These are phyloP conservation scores for Agrochola lychnidis DNA, from an alignment of 2,888 invertebrate species.

Conservation along the genomic window DNA sequence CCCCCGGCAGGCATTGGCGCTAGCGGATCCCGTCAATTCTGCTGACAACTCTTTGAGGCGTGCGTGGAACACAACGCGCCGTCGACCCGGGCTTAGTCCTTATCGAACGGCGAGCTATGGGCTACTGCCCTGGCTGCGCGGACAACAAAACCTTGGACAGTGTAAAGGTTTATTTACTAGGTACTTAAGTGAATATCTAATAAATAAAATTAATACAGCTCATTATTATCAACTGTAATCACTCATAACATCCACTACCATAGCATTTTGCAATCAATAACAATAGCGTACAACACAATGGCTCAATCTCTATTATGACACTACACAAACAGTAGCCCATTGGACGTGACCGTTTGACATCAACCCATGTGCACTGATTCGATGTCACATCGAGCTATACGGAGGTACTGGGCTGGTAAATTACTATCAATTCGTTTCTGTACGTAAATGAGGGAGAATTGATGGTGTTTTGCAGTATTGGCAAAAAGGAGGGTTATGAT, in stretches of 20 bases:
- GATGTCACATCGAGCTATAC: constrained; percentile 5
- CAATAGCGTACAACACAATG: constrained; percentile 11
- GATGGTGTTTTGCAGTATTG: constrained; percentile 2
- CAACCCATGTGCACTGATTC: constrained; percentile 29
- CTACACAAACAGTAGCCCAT: not conserved
- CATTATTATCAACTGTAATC: not conserved
- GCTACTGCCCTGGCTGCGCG: too few relatives aligned
- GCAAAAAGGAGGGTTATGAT: too few relatives aligned
- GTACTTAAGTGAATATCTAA: too few relatives aligned
- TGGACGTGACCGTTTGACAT: constrained; percentile 14
- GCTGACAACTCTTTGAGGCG: too few relatives aligned
- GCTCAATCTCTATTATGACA: constrained; percentile 18
- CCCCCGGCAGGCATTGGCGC: too few relatives aligned
- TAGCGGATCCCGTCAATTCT: too few relatives aligned
- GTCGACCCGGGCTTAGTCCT: too few relatives aligned
- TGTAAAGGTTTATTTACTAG: too few relatives aligned
- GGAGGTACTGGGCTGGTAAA: not conserved
- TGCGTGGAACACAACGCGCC: too few relatives aligned
- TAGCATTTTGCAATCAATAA: not conserved
- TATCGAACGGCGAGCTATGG: too few relatives aligned
- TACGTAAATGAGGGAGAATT: constrained; percentile 18
- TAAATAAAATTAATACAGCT: not conserved
- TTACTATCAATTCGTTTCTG: constrained; percentile 6
- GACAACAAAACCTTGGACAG: too few relatives aligned
- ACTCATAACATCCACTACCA: not conserved